Conservation (phyloP, 2,113 vertebrate species). For the Lates calcarifer region DNA sequence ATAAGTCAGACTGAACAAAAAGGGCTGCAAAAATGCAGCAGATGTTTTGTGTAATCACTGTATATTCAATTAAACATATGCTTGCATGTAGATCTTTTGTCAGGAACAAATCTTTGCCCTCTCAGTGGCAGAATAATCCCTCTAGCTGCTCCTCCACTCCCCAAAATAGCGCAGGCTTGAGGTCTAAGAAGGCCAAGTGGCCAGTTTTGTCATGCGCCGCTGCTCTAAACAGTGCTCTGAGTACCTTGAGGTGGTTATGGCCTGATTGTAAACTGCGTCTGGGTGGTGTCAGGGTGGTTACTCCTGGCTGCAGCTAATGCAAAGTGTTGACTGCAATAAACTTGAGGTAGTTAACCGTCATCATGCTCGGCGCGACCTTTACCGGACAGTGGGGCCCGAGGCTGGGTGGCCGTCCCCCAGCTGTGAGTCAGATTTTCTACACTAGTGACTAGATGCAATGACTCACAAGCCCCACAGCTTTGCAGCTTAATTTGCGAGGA, state of each 20-base stretch:
- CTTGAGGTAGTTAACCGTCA: slow-evolving; percentile 51
- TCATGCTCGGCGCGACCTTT: slow-evolving; percentile 59
- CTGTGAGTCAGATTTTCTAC: slow-evolving; percentile 46
- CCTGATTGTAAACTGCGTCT: slow-evolving; percentile 44
- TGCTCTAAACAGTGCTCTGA: slow-evolving; percentile 45
- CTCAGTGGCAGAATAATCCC: slow-evolving; percentile 33
- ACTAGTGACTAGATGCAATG: slow-evolving; percentile 44
- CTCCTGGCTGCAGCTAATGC: slow-evolving; percentile 34
- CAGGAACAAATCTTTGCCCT: too few relatives aligned
- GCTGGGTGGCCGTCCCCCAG: slow-evolving; percentile 26
- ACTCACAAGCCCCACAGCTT: slow-evolving; percentile 49
- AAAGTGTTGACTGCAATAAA: slow-evolving; percentile 57
- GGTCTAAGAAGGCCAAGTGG: slow-evolving; percentile 60
- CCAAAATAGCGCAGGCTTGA: slow-evolving; percentile 54
- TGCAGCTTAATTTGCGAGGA: slow-evolving; percentile 49
- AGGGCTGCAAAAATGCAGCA: slow-evolving; percentile 5
- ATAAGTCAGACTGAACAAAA: slow-evolving; percentile 33
- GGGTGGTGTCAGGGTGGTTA: slow-evolving; percentile 48
- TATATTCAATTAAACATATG: too few relatives aligned
- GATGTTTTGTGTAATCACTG: too few relatives aligned
- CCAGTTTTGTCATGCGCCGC: slow-evolving; percentile 47
- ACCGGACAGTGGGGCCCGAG: slow-evolving; percentile 35
- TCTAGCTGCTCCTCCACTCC: slow-evolving; percentile 2
- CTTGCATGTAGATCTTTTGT: too few relatives aligned
- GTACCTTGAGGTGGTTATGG: slow-evolving; percentile 36